Evolutionary conservation across 2,797 vertebrate genomes (phyloP).

Genomic region (Pangasius krempfi): DNA sequence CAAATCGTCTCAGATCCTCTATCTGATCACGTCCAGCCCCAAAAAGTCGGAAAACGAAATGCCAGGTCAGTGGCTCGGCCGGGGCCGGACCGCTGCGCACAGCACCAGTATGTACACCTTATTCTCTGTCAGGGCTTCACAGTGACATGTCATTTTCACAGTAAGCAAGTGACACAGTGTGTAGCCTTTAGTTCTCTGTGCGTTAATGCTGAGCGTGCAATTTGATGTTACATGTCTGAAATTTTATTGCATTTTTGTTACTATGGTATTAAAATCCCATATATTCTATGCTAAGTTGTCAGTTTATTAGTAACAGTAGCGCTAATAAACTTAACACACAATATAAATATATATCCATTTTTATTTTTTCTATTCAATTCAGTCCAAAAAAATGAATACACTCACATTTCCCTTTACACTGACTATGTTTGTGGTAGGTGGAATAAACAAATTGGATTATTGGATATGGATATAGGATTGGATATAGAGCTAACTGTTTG

Average conservation of each 20-base stretch:
- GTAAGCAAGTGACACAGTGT: no score
- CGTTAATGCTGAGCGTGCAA: neutral
- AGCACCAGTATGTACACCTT: slow-evolving; percentile 73
- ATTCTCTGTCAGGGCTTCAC: neutral
- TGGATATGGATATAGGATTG: no score
- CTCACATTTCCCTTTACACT: neutral
- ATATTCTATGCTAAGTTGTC: neutral
- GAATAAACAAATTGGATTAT: neutral
- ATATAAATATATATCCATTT: neutral
- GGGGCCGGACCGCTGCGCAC: slow-evolving; percentile 69
- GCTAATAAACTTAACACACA: neutral
- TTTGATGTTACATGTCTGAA: neutral
- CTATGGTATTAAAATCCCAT: neutral
- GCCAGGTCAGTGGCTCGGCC: slow-evolving; percentile 89
- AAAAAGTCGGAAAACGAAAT: slow-evolving; percentile 84
- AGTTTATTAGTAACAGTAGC: neutral
- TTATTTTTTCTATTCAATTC: neutral
- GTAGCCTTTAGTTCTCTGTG: neutral
- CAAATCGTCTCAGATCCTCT: slow-evolving; percentile 87
- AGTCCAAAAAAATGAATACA: neutral
- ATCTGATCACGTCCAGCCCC: slow-evolving; percentile 96
- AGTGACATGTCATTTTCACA: neutral
- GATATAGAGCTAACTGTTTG: neutral
- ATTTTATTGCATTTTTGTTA: neutral
- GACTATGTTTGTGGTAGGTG: neutral